Conservation (phyloP, 1,140 invertebrate genomes). For the Tetraneura akinire region DNA sequence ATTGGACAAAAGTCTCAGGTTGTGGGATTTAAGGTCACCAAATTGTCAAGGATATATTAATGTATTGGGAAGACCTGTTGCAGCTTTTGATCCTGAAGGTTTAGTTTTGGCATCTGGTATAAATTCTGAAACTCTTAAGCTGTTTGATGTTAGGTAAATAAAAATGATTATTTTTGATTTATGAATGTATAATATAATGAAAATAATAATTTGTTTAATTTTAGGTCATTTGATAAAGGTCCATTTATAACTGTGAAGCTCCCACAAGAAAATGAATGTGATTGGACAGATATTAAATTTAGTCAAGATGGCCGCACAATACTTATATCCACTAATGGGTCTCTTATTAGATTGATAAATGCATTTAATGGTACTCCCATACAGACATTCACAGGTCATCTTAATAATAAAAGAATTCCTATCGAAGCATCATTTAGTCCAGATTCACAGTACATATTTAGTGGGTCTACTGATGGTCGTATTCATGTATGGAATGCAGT, state of each 20-base stretch:
- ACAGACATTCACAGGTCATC: slow-evolving; percentile 90
- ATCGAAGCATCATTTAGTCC: slow-evolving; percentile 95
- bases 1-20: slow-evolving; percentile 90
- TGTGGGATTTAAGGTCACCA: slow-evolving; percentile 96
- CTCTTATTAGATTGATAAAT: slow-evolving; percentile 92
- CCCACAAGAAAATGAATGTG: slow-evolving; percentile 94
- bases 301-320: slow-evolving; percentile 97
- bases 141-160: slow-evolving; percentile 77
- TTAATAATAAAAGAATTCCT: slow-evolving; percentile 90
- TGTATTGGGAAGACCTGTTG: slow-evolving; percentile 89
- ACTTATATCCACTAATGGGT: slow-evolving; percentile 94
- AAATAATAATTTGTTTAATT: not conserved
- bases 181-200: not conserved
- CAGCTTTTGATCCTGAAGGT: slow-evolving; percentile 98
- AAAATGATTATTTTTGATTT: not conserved
- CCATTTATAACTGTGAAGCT: slow-evolving; percentile 95
- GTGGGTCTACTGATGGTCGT: slow-evolving; percentile 89
- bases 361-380: slow-evolving; percentile 94
- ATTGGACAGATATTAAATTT: slow-evolving; percentile 97
- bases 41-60: slow-evolving; percentile 99
- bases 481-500: slow-evolving; percentile 95
- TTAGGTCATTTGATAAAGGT: slow-evolving; percentile 93
- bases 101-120: slow-evolving; percentile 98
- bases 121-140: slow-evolving; percentile 94
- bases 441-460: slow-evolving; percentile 87